Conservation (phyloP, 1,140 invertebrate species). For the Coptotermes formosanus region DNA sequence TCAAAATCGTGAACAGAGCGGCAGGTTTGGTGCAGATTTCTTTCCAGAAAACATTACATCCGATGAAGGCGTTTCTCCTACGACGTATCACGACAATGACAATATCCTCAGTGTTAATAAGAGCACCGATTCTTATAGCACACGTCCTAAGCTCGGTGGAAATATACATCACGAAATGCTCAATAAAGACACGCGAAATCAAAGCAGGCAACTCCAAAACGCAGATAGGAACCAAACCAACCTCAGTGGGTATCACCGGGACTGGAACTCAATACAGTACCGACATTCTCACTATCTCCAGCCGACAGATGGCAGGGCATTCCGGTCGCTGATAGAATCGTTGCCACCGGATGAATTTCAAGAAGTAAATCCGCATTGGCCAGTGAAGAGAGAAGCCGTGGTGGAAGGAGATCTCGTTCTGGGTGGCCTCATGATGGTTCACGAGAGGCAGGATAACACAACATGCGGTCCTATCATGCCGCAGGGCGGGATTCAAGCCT, state of each 20-base stretch:
- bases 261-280: neutral
- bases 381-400: constrained; percentile 80
- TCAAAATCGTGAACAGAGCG: too few species aligned
- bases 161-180: neutral
- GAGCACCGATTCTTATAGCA: neutral
- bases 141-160: neutral
- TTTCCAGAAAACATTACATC: too few species aligned
- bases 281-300: neutral
- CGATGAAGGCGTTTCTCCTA: too few species aligned
- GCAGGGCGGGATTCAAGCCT: constrained; percentile 86
- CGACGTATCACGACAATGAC: too few species aligned
- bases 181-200: neutral
- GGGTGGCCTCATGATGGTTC: constrained; percentile 94
- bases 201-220: neutral
- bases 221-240: neutral
- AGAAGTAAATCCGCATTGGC: constrained; percentile 57
- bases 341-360: neutral
- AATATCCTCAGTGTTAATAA: too few species aligned
- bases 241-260: neutral
- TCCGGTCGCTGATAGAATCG: constrained; percentile 17
- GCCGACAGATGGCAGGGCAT: neutral
- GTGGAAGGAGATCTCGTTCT: constrained; percentile 82
- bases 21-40: too few species aligned
- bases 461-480: constrained; percentile 92
- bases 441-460: constrained; percentile 80